Conservation (phyloP, 2,113 vertebrate species). For the Aegypius monachus region DNA sequence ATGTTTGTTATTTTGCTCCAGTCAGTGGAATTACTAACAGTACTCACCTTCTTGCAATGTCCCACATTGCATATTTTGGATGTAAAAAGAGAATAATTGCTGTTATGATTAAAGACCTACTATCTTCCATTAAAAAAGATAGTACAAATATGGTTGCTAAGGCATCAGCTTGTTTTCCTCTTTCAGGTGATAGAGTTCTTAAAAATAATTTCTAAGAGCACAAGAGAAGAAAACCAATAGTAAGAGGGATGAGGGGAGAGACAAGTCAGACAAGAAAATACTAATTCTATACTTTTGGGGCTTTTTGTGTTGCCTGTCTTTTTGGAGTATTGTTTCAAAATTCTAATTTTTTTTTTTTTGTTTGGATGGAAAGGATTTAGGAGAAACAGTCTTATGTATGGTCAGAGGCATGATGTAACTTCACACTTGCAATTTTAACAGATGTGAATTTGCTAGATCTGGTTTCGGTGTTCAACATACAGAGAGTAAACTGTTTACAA, state of each 20-base stretch:
- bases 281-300: accelerated
- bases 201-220: neutral
- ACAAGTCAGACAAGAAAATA: neutral
- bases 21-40: neutral
- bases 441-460: neutral
- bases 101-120: neutral
- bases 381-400: neutral
- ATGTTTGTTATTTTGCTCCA: neutral
- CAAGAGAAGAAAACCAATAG: neutral
- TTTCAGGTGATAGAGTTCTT: neutral
- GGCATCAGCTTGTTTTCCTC: neutral
- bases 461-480: neutral
- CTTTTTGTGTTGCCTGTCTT: neutral
- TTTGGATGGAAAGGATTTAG: neutral
- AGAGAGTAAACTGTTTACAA: neutral
- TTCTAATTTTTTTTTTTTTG: neutral
- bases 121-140: neutral
- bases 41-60: neutral
- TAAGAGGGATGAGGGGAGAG: neutral
- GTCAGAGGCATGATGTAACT: neutral
- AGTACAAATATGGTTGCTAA: neutral
- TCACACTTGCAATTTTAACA: neutral
- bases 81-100: neutral
- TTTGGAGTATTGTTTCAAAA: neutral
- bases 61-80: neutral